Base-by-base conservation (phyloP, 2,113 vertebrate genomes). In the Chaenogobius annularis region DNA sequence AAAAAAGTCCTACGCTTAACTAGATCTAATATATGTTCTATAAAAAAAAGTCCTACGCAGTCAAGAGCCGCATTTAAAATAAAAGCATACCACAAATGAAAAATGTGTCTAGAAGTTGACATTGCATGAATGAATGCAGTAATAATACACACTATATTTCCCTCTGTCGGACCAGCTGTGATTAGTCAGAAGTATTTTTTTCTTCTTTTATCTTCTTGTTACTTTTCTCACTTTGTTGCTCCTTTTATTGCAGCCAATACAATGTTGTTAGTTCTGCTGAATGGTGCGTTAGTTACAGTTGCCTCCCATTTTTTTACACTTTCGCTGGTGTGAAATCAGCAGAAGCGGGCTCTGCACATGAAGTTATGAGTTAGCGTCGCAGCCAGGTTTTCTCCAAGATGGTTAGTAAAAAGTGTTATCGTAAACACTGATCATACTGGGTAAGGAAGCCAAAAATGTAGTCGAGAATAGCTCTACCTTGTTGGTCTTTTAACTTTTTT, bases 311-410 rank as follows among this genome's bases (percentile, higher is more conserved):
- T 12, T 61, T 46, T 65, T 31, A 61, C 75, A 23, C 50, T 52
- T 52, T 67, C 68, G 15, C 54, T 63, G 66, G 74, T 80, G 74
- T 72, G 77, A 74, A 69, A 55, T 69, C 69, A 78, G 72, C 75
- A 74, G 61, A 77, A 68, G 76, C 58, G 48, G 40, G 68, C 67
- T 37, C 14, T 20, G 35, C 35, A 67, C 55, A 19, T 40, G 55
- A 62, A 72, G 47, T 69, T 74, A 56, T n/a, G 48, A 68, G 58
- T 19, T 31, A 58, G 67, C 62, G 48, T 75, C 67, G 72, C 43
- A 50, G 66, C 68, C 26, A 61, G n/a, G 58, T 0, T 47, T 63
- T 47, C 17, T 43, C 35, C 61, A 63, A 10, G 64, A 44, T 20
- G 69, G 19, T 63, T n/a, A 22, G 15, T 35, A 23, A 43, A 22